Evolutionary conservation across 2,797 vertebrate species (phyloP).

Genomic region (Danio albolineatus): DNA sequence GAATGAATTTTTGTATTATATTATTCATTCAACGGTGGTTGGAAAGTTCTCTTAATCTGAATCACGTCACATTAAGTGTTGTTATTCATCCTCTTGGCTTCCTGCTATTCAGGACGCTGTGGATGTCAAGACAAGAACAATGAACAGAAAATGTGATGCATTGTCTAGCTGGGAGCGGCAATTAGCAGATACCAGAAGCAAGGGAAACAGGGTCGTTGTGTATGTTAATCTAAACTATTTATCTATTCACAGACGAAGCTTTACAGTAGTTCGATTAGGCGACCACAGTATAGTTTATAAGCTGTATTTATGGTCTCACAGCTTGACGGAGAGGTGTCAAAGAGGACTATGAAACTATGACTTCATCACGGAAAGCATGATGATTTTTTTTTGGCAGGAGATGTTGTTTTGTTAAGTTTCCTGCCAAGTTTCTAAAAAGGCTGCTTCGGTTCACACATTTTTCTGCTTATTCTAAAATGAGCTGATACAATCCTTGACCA

Average conservation of each 20-base stretch:
- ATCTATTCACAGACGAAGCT: neutral
- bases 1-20: no score
- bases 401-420: neutral
- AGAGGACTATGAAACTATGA: no score
- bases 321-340: no score
- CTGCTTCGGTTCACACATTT: no score
- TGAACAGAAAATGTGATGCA: neutral
- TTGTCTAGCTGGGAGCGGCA: neutral
- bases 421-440: neutral
- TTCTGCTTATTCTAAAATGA: no score
- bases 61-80: neutral
- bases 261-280: neutral
- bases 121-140: conserved; percentile 22
- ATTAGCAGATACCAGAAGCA: neutral
- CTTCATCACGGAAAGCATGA: neutral
- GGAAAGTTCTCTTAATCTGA: neutral
- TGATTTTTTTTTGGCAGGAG: neutral
- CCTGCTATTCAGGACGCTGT: conserved; percentile 30
- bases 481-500: no score
- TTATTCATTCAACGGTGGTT: no score
- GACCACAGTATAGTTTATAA: no score
- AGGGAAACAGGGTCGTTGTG: neutral
- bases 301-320: no score
- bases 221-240: neutral
- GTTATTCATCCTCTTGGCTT: neutral